phyloP scores from a whole-genome alignment of 2,797 vertebrate species.

The Acrocephalus scirpaceus region DNA sequence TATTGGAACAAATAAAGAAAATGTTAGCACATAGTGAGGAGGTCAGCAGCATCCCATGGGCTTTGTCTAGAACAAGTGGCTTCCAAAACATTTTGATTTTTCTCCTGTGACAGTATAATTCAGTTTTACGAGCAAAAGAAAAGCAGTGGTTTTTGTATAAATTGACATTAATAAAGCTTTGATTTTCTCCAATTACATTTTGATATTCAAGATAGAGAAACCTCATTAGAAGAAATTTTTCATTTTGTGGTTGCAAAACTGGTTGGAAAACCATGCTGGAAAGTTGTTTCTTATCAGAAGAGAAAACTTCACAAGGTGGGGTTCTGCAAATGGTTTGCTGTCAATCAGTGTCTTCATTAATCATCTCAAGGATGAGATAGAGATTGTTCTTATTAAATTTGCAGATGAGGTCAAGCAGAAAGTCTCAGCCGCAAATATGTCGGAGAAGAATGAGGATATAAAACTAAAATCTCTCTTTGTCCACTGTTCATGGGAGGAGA shows the following conservation, averaged over 20 bases:
- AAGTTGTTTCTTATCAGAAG: not conserved
- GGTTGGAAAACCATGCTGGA: not conserved
- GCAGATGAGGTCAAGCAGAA: not conserved
- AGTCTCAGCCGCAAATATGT: not conserved
- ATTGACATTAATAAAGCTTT: not conserved
- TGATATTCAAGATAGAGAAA: not conserved
- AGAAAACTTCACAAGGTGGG: not conserved
- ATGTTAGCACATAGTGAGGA: not conserved
- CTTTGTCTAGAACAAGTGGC: not conserved
- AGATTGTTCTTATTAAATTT: not conserved
- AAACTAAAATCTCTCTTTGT: not conserved
- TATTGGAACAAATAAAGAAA: not conserved
- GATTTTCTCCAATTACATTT: not conserved
- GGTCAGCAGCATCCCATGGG: not conserved
- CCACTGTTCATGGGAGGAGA: not conserved
- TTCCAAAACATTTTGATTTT: not conserved
- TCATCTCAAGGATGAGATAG: not conserved
- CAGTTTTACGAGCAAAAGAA: not conserved
- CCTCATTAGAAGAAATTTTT: not conserved
- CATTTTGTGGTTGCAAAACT: not conserved
- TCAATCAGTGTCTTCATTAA: not conserved
- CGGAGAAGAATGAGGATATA: not conserved
- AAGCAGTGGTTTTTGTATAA: not conserved
- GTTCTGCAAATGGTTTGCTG: not conserved
- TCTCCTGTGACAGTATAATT: not conserved